Evolutionary conservation across 2,113 vertebrate species (phyloP), one percentile per base, ranked within the genome.

Genomic region (Meriones unguiculatus): DNA sequence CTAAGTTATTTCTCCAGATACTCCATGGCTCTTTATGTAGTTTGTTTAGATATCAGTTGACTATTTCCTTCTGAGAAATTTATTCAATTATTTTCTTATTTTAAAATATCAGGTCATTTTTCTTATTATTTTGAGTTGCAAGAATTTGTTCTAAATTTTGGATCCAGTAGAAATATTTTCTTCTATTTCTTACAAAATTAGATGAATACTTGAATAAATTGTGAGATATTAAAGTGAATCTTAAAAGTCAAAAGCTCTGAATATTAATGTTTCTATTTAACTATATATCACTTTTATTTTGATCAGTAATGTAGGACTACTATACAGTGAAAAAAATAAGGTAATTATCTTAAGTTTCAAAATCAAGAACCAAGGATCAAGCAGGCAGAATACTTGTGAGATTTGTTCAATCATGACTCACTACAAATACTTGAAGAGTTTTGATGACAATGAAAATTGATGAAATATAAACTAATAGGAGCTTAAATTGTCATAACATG

Each of bases 121-220:
- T 93, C 69, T 25, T 84, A 38, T 72, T 93, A 93, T 35, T 67
- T 10, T 95, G 25, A 85, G 30, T 52, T 91, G 1, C 4, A 87
- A 59, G 15, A 92, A 59, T 87, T 89, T 20, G 46, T 96, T 90
- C 72, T 46, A 12, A 92, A 77, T 77, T 84, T 92, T 46, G 1
- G 18, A 50, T 72, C 32, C 11, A 88, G 6, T 41, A 77, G 30
- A 81, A 93, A 82, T 57, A 59, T 91, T 78, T 73, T 4, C 85
- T 92, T 82, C 59, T 2, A 25, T 70, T 90, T 94, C 86, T 90
- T 20, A 57, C 4, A 46, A 87, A 35, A 84, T 73, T 67, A 89
- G 14, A 87, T 93, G 25, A 75, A n/a, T 20, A 80, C 89, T 89
- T 32, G 77, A 82, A 64, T 86, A 7, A 93, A 87, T 76, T 94